phyloP scores from a whole-genome alignment of 2,113 vertebrate genomes.

The Pygoscelis adeliae region DNA sequence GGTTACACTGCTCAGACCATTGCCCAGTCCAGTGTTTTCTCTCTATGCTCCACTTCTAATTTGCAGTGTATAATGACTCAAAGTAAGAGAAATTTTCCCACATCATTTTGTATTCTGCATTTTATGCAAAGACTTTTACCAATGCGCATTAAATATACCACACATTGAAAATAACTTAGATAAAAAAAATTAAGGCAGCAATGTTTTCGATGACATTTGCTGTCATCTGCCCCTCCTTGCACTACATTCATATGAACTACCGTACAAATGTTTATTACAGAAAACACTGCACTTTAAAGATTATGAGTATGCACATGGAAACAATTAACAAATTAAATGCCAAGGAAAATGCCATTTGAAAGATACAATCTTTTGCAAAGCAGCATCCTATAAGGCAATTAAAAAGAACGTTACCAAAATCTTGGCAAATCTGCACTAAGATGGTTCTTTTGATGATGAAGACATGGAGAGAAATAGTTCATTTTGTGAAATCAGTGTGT shows the following conservation, averaged over 20 bases:
- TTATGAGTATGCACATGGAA: neutral
- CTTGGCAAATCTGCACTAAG: neutral
- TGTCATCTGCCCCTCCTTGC: neutral
- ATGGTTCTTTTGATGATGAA: neutral
- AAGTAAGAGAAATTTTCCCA: neutral
- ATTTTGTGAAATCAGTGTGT: neutral
- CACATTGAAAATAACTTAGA: neutral
- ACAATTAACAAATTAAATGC: constrained; percentile 16
- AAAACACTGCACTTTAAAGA: neutral
- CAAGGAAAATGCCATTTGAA: neutral
- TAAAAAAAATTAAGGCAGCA: neutral
- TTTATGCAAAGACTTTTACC: neutral
- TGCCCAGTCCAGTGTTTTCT: neutral
- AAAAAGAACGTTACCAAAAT: neutral
- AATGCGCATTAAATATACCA: neutral
- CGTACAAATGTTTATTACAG: neutral
- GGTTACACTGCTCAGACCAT: neutral
- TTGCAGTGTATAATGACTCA: neutral
- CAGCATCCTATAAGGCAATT: neutral
- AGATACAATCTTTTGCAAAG: neutral
- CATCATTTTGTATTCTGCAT: neutral
- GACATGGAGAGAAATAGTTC: neutral
- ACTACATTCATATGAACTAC: neutral
- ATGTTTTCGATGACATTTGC: neutral
- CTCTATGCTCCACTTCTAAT: neutral